Conservation (phyloP, 2,113 vertebrate genomes). For the Mandrillus leucophaeus region DNA sequence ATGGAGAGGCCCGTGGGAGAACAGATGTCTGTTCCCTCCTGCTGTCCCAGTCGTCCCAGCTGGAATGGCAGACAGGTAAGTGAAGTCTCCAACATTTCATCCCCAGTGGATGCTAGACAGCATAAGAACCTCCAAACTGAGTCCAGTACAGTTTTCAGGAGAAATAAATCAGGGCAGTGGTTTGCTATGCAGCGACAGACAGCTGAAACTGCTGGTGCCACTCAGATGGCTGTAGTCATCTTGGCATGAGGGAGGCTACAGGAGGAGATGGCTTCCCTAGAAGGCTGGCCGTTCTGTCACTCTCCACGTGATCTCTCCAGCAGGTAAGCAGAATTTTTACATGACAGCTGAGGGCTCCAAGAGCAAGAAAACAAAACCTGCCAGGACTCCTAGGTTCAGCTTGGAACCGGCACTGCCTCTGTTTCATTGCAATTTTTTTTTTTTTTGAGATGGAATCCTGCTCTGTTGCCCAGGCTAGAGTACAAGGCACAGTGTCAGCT, state of each 20-base stretch:
- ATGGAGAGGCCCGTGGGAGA: neutral
- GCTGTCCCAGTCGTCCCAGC: neutral
- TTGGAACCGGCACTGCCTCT: rapidly evolving
- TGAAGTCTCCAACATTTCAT: neutral
- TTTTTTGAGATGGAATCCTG: neutral
- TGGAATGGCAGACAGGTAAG: neutral
- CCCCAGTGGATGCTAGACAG: neutral
- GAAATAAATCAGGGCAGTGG: neutral
- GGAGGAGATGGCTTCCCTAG: too few relatives aligned
- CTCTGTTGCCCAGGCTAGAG: neutral
- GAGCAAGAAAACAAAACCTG: neutral
- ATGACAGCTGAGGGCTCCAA: neutral
- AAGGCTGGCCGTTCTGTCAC: neutral
- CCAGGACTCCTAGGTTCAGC: neutral
- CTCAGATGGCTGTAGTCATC: too few relatives aligned
- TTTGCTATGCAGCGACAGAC: rapidly evolving
- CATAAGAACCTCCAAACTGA: neutral
- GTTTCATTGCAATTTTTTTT: neutral
- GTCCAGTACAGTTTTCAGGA: neutral
- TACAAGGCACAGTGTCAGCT: neutral
- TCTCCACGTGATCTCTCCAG: neutral
- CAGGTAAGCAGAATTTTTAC: neutral
- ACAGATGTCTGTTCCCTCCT: neutral
- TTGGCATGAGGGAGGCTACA: neutral
- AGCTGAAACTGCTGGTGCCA: neutral